Base-by-base conservation (phyloP, 2,888 invertebrate genomes). In the Cacoxenus indagator region DNA sequence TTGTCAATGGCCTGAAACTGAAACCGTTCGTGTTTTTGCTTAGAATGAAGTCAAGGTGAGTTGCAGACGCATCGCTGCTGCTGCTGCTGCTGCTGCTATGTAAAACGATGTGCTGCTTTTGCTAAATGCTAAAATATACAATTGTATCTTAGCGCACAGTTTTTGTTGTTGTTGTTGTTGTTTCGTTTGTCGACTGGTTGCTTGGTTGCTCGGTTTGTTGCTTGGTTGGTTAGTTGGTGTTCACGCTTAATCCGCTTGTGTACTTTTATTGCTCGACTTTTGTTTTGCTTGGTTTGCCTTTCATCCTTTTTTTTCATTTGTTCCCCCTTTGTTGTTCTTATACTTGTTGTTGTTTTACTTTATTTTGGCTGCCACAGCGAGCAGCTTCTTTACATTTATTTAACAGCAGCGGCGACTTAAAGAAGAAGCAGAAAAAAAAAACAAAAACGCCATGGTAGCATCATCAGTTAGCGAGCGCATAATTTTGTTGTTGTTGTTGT, bases 171-270 rank as follows among this genome's bases (percentile, higher is more conserved):
- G 71, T 69, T 46, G 61, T 67, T 43, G 48, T 26, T 14, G 31
- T 22, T 51, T 4, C 4, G 29, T 19, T 70, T 4, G 51, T 64
- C 55, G 59, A 29, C 17, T 11, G 26, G 2, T 9, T 11, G 59
- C 26, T 57, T n/a, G 62, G 54, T 75, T 68, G 70, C 70, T 67
- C 68, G 72, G 73, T 69, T 74, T 76, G 54, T 67, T 70, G 72
- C 69, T 69, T 75, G 67, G 55, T 76, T 6, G 22, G 67, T 67
- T 67, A 73, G 69, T 66, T 76, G 57, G 65, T 70, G 72, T 71
- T 76, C 74, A 70, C 70, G 72, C 65, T 70, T 76, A 67, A 55
- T 76, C 76, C 75, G 76, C 64, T 72, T 73, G 76, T 76, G 75
- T 76, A 75, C 73, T 74, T 70, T 71, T 74, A 61, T 67, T 67